Evolutionary conservation across 2,113 vertebrate genomes (phyloP), one percentile per base, ranked within the genome.

Genomic region (Oncorhynchus mykiss): DNA sequence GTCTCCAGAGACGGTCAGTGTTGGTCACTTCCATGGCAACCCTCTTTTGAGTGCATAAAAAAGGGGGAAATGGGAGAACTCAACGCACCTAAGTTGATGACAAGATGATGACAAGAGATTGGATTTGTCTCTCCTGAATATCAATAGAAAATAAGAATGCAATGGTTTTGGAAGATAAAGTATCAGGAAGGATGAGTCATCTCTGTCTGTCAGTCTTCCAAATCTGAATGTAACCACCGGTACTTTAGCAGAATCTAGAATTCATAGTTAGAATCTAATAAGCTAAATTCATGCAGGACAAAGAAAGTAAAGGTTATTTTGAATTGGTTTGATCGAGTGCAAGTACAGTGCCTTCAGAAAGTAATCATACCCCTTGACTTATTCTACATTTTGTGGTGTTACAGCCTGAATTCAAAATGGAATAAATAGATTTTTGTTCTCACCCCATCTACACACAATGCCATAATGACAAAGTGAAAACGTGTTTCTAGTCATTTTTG

Each of bases 51-150:
- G 78, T 66, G 71, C 73, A 84, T 65, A 75, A 4, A 54, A 54
- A 71, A 78, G 71, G 77, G 71, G 82, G 81, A 86, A 88, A 84
- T 85, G 73, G 87, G 73, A 45, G 39, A 45, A 45, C 39, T 45
- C 39, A 45, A 11, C 39, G 0, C 39, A 45, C 39, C 39, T 45
- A 45, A 12, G 39, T 45, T 45, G 39, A 82, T 85, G 85, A 89
- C 79, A 86, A 78, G 72, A 85, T 82, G 76, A 83, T 82, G 78
- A 88, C 74, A 85, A 82, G 77, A 73, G 71, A 85, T 66, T 82
- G 73, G 62, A 82, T 85, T 86, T 87, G 71, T 70, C 72, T 80
- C 24, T 49, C 67, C 75, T 75, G 79, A 82, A 71, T 76, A 82
- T 84, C 74, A 76, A 62, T 68, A 73, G 67, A 87, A 74, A 88